Percentiles rank a stretch among this genome's conserved stretches.
Evolutionary conservation across 1,140 invertebrate genomes (phyloP).

Genomic region (Neotoxoptera formosana): DNA sequence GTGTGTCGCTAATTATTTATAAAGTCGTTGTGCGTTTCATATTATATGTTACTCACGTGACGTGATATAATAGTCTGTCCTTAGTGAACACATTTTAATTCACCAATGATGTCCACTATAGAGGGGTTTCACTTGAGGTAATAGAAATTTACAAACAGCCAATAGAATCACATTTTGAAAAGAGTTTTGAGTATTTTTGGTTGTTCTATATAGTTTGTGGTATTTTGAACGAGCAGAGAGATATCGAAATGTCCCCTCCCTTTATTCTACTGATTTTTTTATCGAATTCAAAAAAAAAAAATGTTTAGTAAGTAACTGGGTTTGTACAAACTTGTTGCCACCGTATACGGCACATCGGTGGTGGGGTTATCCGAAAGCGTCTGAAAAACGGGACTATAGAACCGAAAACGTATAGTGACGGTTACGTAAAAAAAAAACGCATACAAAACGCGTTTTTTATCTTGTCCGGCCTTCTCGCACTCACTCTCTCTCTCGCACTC

Average conservation of each 20-base stretch:
- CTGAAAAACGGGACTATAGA: constrained; percentile 3
- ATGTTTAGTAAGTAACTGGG: background rate
- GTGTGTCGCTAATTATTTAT: no score
- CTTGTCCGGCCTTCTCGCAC: background rate
- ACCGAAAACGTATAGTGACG: background rate
- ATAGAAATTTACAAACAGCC: background rate
- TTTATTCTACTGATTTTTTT: background rate
- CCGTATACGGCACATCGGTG: background rate
- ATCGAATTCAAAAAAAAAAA: background rate
- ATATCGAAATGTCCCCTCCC: background rate
- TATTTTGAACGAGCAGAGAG: background rate
- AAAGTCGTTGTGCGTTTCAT: no score
- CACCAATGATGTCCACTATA: background rate
- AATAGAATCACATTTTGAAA: background rate
- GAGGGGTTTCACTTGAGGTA: background rate
- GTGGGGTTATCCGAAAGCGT: background rate
- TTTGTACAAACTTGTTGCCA: background rate
- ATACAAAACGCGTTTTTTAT: constrained; percentile 28
- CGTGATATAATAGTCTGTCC: no score
- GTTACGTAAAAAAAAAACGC: constrained; percentile 25
- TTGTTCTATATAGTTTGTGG: background rate
- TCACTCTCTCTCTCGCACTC: background rate
- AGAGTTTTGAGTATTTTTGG: background rate
- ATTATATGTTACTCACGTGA: no score
- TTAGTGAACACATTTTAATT: background rate